Evolutionary conservation across 2,797 vertebrate genomes (phyloP).

Genomic region (Sandelia bainsii): DNA sequence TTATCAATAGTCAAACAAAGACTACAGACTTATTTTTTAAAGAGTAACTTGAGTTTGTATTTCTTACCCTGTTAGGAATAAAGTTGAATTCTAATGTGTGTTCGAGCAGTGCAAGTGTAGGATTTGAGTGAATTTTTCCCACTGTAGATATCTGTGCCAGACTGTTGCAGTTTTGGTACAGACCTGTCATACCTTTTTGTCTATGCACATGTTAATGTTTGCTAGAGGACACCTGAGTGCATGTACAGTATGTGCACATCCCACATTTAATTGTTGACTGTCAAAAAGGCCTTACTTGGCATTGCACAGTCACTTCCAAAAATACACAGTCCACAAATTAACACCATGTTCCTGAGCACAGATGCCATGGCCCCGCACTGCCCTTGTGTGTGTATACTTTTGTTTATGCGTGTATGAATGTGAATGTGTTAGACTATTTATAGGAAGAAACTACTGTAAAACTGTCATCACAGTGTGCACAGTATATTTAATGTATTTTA

Average conservation of each 20-base stretch:
- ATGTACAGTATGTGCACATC: conserved; percentile 26
- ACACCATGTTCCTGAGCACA: conserved; percentile 66
- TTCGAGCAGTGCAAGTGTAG: background rate
- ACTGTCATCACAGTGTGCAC: conserved; percentile 16
- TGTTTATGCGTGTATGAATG: conserved; percentile 4
- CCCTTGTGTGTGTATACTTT: conserved; percentile 33
- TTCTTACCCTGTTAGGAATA: background rate
- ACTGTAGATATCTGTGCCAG: background rate
- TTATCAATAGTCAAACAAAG: too few species aligned
- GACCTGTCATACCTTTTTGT: conserved; percentile 8
- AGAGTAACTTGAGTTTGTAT: too few species aligned
- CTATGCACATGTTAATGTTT: conserved; percentile 20
- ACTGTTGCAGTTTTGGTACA: conserved; percentile 1
- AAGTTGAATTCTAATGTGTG: background rate
- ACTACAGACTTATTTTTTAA: too few species aligned
- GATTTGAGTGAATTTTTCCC: conserved; percentile 8
- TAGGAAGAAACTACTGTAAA: conserved; percentile 8
- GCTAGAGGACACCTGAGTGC: conserved; percentile 12
- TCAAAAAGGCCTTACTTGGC: conserved; percentile 62
- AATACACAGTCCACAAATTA: conserved; percentile 77
- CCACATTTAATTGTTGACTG: conserved; percentile 45
- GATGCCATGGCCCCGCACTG: conserved; percentile 60
- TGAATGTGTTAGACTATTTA: conserved; percentile 19
- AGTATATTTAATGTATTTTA: conserved; percentile 6
- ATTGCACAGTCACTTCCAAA: conserved; percentile 67